A percentile compares a stretch with the other conserved stretches of the same genome.
Evolutionary conservation across 2,113 vertebrate species (phyloP).

Genomic region (Ochotona princeps): DNA sequence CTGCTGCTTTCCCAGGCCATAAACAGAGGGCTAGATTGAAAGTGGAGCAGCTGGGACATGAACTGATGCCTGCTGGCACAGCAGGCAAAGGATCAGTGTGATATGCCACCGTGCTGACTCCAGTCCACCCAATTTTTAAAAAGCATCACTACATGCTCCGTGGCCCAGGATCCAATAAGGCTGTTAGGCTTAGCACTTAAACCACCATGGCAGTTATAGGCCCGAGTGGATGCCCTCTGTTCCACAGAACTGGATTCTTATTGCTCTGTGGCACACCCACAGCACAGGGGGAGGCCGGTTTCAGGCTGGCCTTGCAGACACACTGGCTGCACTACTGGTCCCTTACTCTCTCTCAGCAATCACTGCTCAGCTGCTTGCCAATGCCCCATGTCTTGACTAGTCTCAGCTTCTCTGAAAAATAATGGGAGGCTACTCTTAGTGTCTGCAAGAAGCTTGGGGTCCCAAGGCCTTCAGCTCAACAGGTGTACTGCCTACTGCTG

Average conservation of each 20-base stretch:
- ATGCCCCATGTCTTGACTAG: not conserved
- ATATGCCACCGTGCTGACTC: too few relatives aligned
- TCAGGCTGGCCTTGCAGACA: fast-evolving
- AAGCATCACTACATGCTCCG: not conserved
- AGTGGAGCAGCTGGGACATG: too few relatives aligned
- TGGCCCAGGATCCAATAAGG: not conserved
- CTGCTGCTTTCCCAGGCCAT: too few relatives aligned
- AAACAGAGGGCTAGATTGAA: too few relatives aligned
- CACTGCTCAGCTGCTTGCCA: not conserved
- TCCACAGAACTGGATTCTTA: not conserved
- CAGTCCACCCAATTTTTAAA: not conserved
- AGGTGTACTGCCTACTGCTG: not conserved
- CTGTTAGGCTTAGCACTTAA: not conserved
- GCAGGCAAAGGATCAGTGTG: too few relatives aligned
- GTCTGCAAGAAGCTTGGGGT: not conserved
- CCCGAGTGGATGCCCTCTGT: too few relatives aligned
- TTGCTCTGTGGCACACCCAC: too few relatives aligned
- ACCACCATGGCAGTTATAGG: fast-evolving
- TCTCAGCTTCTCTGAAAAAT: too few relatives aligned
- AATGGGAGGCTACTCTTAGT: not conserved
- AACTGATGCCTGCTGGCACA: too few relatives aligned
- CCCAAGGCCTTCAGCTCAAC: not conserved
- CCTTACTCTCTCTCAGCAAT: not conserved
- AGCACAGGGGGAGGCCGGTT: not conserved
- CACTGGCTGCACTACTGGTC: not conserved